Evolutionary conservation across 2,113 vertebrate species (phyloP), one percentile per base, ranked within the genome.

Genomic region (Rhinoderma darwinii): DNA sequence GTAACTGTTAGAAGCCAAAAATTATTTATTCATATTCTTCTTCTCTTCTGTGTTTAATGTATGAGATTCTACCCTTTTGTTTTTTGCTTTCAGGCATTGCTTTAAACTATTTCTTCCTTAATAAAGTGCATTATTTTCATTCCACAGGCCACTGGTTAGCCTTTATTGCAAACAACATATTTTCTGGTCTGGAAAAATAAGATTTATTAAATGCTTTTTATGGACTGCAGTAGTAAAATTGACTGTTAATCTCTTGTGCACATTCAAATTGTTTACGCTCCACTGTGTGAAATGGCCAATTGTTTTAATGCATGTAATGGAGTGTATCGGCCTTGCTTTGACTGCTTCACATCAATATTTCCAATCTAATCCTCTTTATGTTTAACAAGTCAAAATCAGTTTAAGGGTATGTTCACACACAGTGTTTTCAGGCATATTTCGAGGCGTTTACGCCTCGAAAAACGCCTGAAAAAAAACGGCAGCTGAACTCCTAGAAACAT

Each of bases 291-390:
- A 85, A 85, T 63, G 54, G 54, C n/a, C 83, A 66, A 43, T 50
- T 78, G 74, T 35, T 63, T 44, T 78, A 85, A 63, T 78, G 39
- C 41, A 76, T 78, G 63, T 85, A 77, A 85, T 85, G 73, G 84
- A 63, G 84, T 47, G 54, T 68, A 85, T 20, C 51, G 37, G 37
- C 54, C 41, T 30, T 61, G 54, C 74, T 66, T 85, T 78, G n/a
- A 77, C 73, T 77, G 30, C 73, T 78, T 66, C 56, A 78, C 73
- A 37, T 85, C 43, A 84, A 44, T 76, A n/a, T 84, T 63, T 56
- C 39, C 72, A 32, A 63, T 77, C 41, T 56, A 22, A 77, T 77
- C 77, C 73, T 44, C 25, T 37, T 59, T 39, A 66, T 85, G 18
- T 85, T 47, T 78, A 66, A 78, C 56, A 39, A 85, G 56, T 41